A percentile compares a stretch with the other conserved stretches of the same genome.
phyloP scores from a whole-genome alignment of 2,888 invertebrate species.

The Limnephilus auricula region DNA sequence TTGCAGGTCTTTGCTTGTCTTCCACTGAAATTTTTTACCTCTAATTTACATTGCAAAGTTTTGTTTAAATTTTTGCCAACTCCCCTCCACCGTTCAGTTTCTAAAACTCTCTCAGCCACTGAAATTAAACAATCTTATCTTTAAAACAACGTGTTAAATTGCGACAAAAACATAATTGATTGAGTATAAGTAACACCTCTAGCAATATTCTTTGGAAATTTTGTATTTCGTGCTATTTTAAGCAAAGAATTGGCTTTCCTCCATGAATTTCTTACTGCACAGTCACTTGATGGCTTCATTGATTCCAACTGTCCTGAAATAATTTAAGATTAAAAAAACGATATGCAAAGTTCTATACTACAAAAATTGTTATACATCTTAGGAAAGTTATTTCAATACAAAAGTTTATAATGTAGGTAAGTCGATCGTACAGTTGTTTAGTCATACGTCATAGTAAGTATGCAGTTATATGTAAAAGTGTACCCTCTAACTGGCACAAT shows the following conservation, averaged over 20 bases:
- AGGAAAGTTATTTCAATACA: neutral
- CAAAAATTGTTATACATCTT: neutral
- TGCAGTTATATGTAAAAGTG: no score
- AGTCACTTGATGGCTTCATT: constrained; percentile 1
- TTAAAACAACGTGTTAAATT: no score
- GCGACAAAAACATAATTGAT: neutral
- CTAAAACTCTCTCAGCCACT: constrained; percentile 29
- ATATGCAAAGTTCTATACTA: neutral
- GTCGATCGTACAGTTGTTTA: no score
- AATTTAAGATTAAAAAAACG: neutral
- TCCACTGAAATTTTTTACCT: neutral
- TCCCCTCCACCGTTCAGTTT: neutral
- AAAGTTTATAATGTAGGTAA: neutral
- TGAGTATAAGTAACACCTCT: neutral
- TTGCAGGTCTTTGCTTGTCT: neutral
- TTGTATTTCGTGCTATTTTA: neutral
- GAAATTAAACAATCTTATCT: neutral
- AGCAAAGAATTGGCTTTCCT: constrained; percentile 2
- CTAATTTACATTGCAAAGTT: constrained; percentile 17
- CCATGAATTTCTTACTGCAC: neutral
- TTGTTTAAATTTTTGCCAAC: constrained; percentile 10
- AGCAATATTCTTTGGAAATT: neutral
- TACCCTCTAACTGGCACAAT: no score
- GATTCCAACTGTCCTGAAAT: constrained; percentile 43
- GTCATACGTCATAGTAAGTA: no score